Evolutionary conservation across 2,888 invertebrate species (phyloP).

Genomic region (Fragum fragum): DNA sequence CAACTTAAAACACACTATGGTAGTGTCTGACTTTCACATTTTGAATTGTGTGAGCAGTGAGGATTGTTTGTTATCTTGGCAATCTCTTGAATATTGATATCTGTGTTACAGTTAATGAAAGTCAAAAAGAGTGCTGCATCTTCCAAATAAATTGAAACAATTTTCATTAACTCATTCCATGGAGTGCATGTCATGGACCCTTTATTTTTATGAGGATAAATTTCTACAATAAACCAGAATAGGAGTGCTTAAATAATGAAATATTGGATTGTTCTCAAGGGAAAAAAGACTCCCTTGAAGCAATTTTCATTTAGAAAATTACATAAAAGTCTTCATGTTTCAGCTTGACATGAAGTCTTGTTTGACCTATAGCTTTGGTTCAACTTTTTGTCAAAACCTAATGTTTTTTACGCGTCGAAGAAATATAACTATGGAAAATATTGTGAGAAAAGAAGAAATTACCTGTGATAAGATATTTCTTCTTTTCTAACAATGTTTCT

Average conservation of each 20-base stretch:
- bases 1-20: too few relatives aligned
- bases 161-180: background rate
- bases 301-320: slow-evolving; percentile 3
- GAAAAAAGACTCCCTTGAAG: background rate
- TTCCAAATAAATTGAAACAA: background rate
- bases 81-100: background rate
- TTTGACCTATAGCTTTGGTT: too few relatives aligned
- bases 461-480: too few relatives aligned
- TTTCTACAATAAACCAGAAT: background rate
- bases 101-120: background rate
- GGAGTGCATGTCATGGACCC: background rate
- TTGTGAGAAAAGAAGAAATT: too few relatives aligned
- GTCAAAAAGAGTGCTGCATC: background rate
- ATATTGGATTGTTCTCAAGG: background rate
- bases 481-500: too few relatives aligned
- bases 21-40: too few relatives aligned
- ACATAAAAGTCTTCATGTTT: background rate
- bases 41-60: too few relatives aligned
- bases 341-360: background rate
- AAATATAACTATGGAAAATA: too few relatives aligned
- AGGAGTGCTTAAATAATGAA: slow-evolving; percentile 3
- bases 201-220: slow-evolving; percentile 6
- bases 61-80: too few relatives aligned
- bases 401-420: too few relatives aligned
- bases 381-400: too few relatives aligned